Evolutionary conservation across 2,797 vertebrate genomes (phyloP), one percentile per base, ranked within the genome.

Genomic region (Rhinogobio ventralis): DNA sequence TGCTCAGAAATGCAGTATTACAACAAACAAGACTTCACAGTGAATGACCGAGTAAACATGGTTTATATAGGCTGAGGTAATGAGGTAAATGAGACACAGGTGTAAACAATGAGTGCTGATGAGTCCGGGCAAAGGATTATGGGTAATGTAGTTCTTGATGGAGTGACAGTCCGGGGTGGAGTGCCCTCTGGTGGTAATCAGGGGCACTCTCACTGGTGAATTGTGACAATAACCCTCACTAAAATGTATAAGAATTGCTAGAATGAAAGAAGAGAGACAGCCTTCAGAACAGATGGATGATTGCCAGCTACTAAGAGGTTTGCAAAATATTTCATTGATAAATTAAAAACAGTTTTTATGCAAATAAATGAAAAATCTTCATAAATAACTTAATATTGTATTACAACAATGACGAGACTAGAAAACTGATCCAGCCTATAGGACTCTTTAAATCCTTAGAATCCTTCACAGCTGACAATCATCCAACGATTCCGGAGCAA

Each of bases 381-480:
- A 49, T 51, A n/a, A 79, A 79, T 42, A 49, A 57, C 45, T 51
- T 20, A 45, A 83, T 53, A 51, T 7, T 39, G 6, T 3, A 67
- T 76, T 67, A 83, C 46, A 28, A 67, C 23, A 71, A 45, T 60
- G 17, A 81, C 2, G 7, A 57, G 51, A 55, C 14, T 45, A 60
- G 49, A 82, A 45, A 68, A 30, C 68, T 79, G 53, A 71, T 84
- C 66, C 39, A 11, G 74, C 49, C 28, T 46, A 39, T 39, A 55
- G 66, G 36, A 49, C 42, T 15, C 19, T 0, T 57, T 77, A 55
- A 84, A 84, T 72, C 28, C 53, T 45, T 46, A 30, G 15, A 71
- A 71, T 84, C 28, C 82, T 71, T 84, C 53, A 71, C 20, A 77
- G 82, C 66, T 84, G 82, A 84, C 49, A 46, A 60, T 78, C 74